These are phyloP conservation scores for Baccha elongata DNA, from an alignment of 2,888 invertebrate species.

Conservation along the genomic window DNA sequence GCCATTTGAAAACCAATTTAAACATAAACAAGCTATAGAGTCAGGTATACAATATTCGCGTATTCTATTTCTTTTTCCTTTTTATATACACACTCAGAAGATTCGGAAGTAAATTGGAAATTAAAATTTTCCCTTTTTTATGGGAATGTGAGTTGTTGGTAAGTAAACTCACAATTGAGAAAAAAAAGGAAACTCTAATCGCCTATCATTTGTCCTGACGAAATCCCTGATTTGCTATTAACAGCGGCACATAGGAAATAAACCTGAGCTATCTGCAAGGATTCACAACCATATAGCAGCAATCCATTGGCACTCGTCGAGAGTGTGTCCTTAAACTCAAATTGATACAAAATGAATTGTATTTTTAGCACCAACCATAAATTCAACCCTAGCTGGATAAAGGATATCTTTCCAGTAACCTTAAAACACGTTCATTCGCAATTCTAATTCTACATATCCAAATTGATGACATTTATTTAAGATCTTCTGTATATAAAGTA, in stretches of 20 bases:
- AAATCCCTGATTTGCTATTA: slow-evolving; percentile 70
- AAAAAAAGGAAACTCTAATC: slow-evolving; percentile 47
- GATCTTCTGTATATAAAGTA: slow-evolving; percentile 22
- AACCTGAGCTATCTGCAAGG: slow-evolving; percentile 57
- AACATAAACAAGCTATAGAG: slow-evolving; percentile 43
- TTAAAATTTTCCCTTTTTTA: slow-evolving; percentile 45
- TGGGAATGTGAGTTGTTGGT: not conserved
- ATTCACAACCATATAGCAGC: slow-evolving; percentile 25
- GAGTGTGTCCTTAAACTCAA: slow-evolving; percentile 58
- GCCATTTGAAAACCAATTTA: slow-evolving; percentile 34
- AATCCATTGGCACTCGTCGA: slow-evolving; percentile 14
- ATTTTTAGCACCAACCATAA: slow-evolving; percentile 67
- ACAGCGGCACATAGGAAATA: slow-evolving; percentile 54
- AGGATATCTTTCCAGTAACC: slow-evolving; percentile 9
- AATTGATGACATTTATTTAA: slow-evolving; percentile 59
- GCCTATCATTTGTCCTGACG: slow-evolving; percentile 59
- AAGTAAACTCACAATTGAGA: slow-evolving; percentile 27
- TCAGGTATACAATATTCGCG: slow-evolving; percentile 35
- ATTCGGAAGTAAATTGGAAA: slow-evolving; percentile 41
- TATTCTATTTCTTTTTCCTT: slow-evolving; percentile 8
- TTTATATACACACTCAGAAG: not conserved
- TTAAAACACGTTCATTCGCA: slow-evolving; percentile 40
- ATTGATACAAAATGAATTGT: slow-evolving; percentile 71
- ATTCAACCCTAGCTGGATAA: slow-evolving; percentile 55
- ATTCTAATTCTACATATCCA: slow-evolving; percentile 28